phyloP scores from a whole-genome alignment of 2,797 vertebrate genomes.

The Peromyscus melanophrys region DNA sequence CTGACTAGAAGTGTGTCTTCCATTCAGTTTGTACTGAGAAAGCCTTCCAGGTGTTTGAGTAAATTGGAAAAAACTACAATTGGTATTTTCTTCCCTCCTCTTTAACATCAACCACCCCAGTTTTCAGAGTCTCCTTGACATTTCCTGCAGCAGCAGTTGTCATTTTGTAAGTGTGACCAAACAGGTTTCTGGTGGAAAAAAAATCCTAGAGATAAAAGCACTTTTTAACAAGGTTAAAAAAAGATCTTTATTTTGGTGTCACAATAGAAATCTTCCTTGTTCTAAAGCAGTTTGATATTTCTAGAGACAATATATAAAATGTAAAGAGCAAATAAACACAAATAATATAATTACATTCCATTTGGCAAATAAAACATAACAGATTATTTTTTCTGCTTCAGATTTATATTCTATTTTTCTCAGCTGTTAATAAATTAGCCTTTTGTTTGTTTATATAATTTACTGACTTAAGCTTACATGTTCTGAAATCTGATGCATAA shows the following conservation, averaged over 20 bases:
- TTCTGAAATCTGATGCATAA: slow-evolving; percentile 10
- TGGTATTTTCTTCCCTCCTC: neutral
- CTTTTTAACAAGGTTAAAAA: slow-evolving; percentile 43
- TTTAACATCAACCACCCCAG: neutral
- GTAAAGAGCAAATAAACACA: slow-evolving; percentile 49
- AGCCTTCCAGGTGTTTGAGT: neutral
- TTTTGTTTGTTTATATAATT: slow-evolving; percentile 64
- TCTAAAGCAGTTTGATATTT: slow-evolving; percentile 43
- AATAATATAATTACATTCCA: neutral
- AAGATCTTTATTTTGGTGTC: slow-evolving; percentile 19
- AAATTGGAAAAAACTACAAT: slow-evolving; percentile 11
- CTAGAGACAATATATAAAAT: neutral
- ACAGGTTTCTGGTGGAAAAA: slow-evolving; percentile 50
- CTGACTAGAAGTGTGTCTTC: slow-evolving; percentile 35
- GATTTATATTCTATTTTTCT: slow-evolving; percentile 51
- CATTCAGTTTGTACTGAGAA: slow-evolving; percentile 17
- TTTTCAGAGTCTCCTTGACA: slow-evolving; percentile 54
- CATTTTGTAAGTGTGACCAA: slow-evolving; percentile 54
- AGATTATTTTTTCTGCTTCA: slow-evolving; percentile 44
- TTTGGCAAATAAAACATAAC: neutral
- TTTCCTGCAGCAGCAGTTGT: slow-evolving; percentile 54
- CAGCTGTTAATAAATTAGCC: slow-evolving; percentile 30
- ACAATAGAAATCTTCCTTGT: slow-evolving; percentile 52
- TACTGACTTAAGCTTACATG: neutral
- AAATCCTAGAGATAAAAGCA: slow-evolving; percentile 52